Conservation (phyloP, 1,140 invertebrate species). For the Adelges cooleyi region DNA sequence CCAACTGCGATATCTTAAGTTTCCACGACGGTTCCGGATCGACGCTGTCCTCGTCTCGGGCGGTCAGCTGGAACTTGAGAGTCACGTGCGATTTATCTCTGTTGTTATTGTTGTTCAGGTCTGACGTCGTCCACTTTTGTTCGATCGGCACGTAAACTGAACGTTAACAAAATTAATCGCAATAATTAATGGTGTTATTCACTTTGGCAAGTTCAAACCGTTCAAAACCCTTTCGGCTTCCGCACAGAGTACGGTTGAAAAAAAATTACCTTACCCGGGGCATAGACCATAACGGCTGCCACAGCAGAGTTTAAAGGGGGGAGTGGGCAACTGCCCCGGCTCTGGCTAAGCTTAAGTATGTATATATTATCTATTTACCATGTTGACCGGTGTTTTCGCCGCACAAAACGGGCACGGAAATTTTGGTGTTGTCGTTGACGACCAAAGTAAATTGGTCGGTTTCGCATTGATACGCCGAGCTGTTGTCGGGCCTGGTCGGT, state of each 20-base stretch:
- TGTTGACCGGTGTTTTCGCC: slow-evolving; percentile 23
- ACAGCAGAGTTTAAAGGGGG: too few species aligned
- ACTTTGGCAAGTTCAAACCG: too few species aligned
- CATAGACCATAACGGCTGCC: too few species aligned
- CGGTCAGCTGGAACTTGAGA: not conserved
- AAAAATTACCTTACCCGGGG: too few species aligned
- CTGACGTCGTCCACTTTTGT: not conserved
- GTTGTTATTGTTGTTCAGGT: not conserved
- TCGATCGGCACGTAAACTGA: not conserved
- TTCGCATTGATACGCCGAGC: slow-evolving; percentile 3
- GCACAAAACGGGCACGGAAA: not conserved
- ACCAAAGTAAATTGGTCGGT: slow-evolving; percentile 6
- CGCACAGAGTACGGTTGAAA: too few species aligned
- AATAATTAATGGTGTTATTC: too few species aligned
- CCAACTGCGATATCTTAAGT: slow-evolving; percentile 16
- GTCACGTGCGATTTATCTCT: not conserved
- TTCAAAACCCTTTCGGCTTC: too few species aligned
- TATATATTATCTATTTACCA: not conserved
- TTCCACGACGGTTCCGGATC: slow-evolving; percentile 1
- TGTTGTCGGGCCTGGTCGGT: not conserved
- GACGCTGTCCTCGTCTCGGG: not conserved
- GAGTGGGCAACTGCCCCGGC: too few species aligned
- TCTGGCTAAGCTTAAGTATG: too few species aligned
- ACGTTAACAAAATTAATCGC: too few species aligned
- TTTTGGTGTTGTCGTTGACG: not conserved